phyloP scores from a whole-genome alignment of 2,888 invertebrate species.

The Syrista parreyssii region DNA sequence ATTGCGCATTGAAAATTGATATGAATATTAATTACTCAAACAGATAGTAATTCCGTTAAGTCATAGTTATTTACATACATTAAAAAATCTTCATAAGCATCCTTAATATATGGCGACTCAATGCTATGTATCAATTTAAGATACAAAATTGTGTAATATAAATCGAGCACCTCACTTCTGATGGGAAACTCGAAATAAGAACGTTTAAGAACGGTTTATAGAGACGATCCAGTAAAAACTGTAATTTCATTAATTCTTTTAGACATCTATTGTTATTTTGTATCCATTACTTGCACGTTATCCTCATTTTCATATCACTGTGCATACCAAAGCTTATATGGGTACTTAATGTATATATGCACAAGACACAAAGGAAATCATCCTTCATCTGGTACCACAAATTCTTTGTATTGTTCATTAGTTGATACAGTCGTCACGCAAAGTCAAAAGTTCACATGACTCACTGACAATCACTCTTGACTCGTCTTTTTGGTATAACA shows the following conservation, averaged over 20 bases:
- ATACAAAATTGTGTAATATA: too few relatives aligned
- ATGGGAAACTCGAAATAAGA: too few relatives aligned
- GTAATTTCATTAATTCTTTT: background rate
- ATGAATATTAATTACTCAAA: too few relatives aligned
- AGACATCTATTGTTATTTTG: background rate
- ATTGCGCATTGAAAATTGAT: too few relatives aligned
- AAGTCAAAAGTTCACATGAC: background rate
- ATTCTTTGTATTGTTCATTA: background rate
- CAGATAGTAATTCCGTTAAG: too few relatives aligned
- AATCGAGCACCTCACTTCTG: too few relatives aligned
- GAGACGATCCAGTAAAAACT: background rate
- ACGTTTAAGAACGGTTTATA: background rate
- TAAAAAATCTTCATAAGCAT: too few relatives aligned
- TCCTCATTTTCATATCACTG: background rate
- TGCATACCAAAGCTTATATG: background rate
- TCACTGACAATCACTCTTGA: background rate
- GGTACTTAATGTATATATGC: background rate
- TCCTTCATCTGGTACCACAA: background rate
- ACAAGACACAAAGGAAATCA: background rate
- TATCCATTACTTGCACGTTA: background rate
- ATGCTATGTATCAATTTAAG: too few relatives aligned
- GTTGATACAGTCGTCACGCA: background rate
- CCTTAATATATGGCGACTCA: too few relatives aligned
- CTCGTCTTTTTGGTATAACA: background rate
- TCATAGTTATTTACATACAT: too few relatives aligned